These are phyloP conservation scores for Drosophila anomelani DNA, from an alignment of 2,888 invertebrate genomes.

Conservation along the genomic window DNA sequence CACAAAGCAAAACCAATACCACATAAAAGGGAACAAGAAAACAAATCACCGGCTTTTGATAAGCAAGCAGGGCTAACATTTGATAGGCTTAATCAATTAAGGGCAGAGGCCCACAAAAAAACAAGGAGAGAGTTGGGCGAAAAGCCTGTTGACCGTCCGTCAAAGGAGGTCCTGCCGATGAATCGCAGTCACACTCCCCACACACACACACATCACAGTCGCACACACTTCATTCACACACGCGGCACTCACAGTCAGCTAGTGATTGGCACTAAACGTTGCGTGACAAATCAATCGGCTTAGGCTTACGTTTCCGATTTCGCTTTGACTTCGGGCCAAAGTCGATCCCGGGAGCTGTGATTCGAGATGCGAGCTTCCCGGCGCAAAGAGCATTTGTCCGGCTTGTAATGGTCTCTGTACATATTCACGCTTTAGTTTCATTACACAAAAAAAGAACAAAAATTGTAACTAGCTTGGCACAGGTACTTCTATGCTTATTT, in stretches of 20 bases:
- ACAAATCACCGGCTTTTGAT: conserved; percentile 26
- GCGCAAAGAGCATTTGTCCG: conserved; percentile 32
- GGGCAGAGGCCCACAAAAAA: conserved; percentile 34
- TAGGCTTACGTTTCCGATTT: conserved; percentile 61
- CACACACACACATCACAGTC: neutral
- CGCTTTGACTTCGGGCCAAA: conserved; percentile 34
- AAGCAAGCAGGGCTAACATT: conserved; percentile 44
- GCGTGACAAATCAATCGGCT: conserved; percentile 80
- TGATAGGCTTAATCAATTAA: conserved; percentile 74
- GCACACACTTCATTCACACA: conserved; percentile 17
- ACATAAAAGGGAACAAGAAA: conserved; percentile 22
- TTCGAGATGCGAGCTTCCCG: conserved; percentile 18
- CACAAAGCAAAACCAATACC: conserved; percentile 21
- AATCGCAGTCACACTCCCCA: conserved; percentile 31
- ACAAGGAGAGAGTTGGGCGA: conserved; percentile 6
- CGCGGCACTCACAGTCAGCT: conserved; percentile 44
- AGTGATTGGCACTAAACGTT: conserved; percentile 60
- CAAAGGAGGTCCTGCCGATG: conserved; percentile 38
- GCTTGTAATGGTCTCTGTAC: conserved; percentile 40
- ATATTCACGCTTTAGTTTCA: conserved; percentile 56
- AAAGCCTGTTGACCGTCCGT: conserved; percentile 46
- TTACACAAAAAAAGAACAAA: conserved; percentile 20
- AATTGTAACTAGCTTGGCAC: conserved; percentile 38
- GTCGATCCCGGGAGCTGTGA: conserved; percentile 8
- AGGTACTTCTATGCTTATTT: conserved; percentile 38